Base-by-base conservation (phyloP, 2,113 vertebrate genomes). In the Epinephelus moara region DNA sequence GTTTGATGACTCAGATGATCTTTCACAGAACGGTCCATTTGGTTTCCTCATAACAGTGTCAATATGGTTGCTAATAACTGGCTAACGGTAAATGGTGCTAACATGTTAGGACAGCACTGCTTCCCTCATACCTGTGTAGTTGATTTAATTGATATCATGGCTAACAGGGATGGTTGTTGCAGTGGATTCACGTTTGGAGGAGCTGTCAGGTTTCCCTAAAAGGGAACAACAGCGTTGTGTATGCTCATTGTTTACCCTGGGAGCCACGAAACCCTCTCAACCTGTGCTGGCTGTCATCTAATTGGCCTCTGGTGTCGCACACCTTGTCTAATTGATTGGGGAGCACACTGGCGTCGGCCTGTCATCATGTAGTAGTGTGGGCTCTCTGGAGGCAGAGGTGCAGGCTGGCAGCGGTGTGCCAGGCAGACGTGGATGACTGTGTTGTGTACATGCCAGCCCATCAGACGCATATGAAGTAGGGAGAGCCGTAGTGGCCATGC, bases 291-390 rank as follows among this genome's bases (percentile, higher is more conserved):
- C 55, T 52, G 47, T 1, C 57, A 37, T 4, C 14, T 68, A 70
- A 84, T 80, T 82, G 69, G 76, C 70, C 70, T 59, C 80, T 2
- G 8, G 60, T 53, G 71, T 64, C 42, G 15, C 72, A 61, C 83
- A 79, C 77, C 55, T 84, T 37, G 57, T 11, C 23, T 85, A 47
- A 78, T 83, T 83, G 77, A 63, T 76, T 59, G 63, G 19, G 27
- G 71, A 42, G 70, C 40, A 50, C 52, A 30, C 6, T 9, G 56
- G 53, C 47, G 50, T 23, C 50, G 60, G 67, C 23, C 27, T 50
- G 53, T 57, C 49, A 0, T 37, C 59, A 3, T 85, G 30, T 30
- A 30, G 75, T 56, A 60, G 61, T 0, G 66, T 47, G 66, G 73
- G 12, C 27, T 25, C 60, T 53, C 75, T 9, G 73, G 78, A 69